phyloP scores from a whole-genome alignment of 92 coral and sea anemone genomes.

The Zoanthus sociatus region DNA sequence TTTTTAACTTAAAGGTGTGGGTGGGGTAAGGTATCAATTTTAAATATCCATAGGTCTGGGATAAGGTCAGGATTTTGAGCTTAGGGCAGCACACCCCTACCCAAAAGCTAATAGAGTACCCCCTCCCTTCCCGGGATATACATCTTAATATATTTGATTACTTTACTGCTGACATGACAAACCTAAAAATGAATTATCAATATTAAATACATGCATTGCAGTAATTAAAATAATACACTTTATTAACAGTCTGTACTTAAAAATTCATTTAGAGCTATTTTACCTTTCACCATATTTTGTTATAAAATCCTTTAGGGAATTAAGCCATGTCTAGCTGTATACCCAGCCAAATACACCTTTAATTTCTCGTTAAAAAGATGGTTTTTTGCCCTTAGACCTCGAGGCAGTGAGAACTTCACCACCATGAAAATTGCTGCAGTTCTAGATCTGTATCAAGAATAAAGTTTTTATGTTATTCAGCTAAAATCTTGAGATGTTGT shows the following conservation, averaged over 20 bases:
- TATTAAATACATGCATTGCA: too few species aligned
- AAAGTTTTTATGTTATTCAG: background rate
- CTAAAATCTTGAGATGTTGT: too few species aligned
- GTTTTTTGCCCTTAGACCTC: conserved; percentile 55
- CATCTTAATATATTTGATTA: too few species aligned
- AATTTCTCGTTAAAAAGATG: conserved; percentile 64
- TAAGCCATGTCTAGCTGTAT: conserved; percentile 63
- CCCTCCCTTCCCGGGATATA: too few species aligned
- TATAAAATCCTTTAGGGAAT: conserved; percentile 51
- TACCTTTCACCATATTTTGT: conserved; percentile 75
- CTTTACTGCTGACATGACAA: background rate
- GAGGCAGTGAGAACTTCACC: conserved; percentile 49
- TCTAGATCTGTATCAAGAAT: conserved; percentile 42
- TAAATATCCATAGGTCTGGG: too few species aligned
- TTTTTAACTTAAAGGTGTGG: too few species aligned
- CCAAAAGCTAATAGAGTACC: too few species aligned
- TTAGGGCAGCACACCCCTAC: too few species aligned
- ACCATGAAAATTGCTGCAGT: conserved; percentile 68
- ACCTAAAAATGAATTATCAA: too few species aligned
- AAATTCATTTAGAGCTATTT: background rate
- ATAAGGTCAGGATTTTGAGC: too few species aligned
- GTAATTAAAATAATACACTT: too few species aligned
- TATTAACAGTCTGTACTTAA: background rate
- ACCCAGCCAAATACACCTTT: conserved; percentile 66
- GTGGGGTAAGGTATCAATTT: too few species aligned